Evolutionary conservation across 2,797 vertebrate genomes (phyloP).

Genomic region (Alosa sapidissima): DNA sequence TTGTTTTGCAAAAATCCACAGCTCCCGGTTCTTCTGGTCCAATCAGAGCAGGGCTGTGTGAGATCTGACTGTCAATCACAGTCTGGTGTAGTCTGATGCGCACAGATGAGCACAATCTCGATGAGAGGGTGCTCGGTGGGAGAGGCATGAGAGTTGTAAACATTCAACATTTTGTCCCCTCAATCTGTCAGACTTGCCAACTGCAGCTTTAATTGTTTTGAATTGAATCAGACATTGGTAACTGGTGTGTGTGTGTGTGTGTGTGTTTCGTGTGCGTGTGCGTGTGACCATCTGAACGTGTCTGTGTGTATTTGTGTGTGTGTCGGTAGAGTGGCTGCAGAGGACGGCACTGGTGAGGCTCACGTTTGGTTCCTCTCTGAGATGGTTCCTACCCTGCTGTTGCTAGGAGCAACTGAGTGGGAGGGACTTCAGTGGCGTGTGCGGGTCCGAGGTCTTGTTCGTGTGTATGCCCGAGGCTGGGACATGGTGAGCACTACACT

Average conservation of each 20-base stretch:
- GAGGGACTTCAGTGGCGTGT: constrained; percentile 71
- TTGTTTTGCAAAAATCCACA: too few species aligned
- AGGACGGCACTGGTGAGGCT: constrained; percentile 73
- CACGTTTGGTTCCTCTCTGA: constrained; percentile 64
- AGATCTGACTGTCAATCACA: too few species aligned
- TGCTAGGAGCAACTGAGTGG: constrained; percentile 66
- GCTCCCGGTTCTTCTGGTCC: too few species aligned
- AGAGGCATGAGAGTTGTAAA: too few species aligned
- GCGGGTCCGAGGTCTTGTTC: constrained; percentile 66
- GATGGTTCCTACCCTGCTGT: constrained; percentile 60
- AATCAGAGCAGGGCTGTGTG: too few species aligned
- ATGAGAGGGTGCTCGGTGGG: too few species aligned
- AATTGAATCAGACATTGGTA: not conserved
- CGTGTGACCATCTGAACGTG: not conserved
- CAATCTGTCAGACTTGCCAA: too few species aligned
- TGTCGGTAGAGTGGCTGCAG: constrained; percentile 63
- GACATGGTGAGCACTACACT: constrained; percentile 55
- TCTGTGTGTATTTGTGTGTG: constrained; percentile 24
- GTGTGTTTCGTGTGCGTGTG: constrained; percentile 16
- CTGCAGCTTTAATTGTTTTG: too few species aligned
- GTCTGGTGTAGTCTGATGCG: too few species aligned
- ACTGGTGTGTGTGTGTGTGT: constrained; percentile 30
- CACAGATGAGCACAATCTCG: too few species aligned
- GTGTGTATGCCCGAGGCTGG: constrained; percentile 55
- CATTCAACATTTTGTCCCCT: too few species aligned